A percentile compares a stretch with the other conserved stretches of the same genome.
These are phyloP conservation scores for Drepana falcataria DNA, from an alignment of 2,888 invertebrate species.

Conservation along the genomic window DNA sequence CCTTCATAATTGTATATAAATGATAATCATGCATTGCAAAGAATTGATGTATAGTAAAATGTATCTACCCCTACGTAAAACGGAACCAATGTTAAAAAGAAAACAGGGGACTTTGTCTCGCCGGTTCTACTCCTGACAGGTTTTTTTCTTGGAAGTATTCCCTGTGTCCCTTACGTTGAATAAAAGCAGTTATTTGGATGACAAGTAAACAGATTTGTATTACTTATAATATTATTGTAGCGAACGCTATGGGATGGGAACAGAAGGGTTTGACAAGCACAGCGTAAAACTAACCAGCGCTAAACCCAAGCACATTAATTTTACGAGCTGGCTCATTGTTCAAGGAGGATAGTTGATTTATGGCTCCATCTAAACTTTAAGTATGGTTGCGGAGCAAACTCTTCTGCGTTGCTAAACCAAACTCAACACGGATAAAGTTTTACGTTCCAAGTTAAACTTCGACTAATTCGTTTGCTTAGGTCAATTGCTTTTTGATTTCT, in stretches of 20 bases:
- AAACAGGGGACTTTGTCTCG: too few relatives aligned
- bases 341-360: slow-evolving; percentile 26
- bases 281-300: slow-evolving; percentile 16
- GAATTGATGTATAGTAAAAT: too few relatives aligned
- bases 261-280: slow-evolving; percentile 33
- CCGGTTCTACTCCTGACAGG: too few relatives aligned
- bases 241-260: slow-evolving; percentile 28
- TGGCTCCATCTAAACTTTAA: slow-evolving; percentile 11
- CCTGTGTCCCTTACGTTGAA: too few relatives aligned
- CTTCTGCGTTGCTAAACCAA: background rate
- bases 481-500: background rate
- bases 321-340: slow-evolving; percentile 35
- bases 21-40: background rate
- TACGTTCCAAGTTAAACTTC: background rate
- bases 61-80: too few relatives aligned
- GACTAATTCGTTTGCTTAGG: background rate
- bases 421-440: background rate
- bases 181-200: background rate
- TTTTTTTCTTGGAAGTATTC: too few relatives aligned
- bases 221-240: slow-evolving; percentile 29
- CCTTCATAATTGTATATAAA: background rate
- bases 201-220: slow-evolving; percentile 7
- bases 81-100: too few relatives aligned
- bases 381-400: background rate
- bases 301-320: slow-evolving; percentile 35